Conservation (phyloP, 2,797 vertebrate genomes). For the Acanthurus lineatus region DNA sequence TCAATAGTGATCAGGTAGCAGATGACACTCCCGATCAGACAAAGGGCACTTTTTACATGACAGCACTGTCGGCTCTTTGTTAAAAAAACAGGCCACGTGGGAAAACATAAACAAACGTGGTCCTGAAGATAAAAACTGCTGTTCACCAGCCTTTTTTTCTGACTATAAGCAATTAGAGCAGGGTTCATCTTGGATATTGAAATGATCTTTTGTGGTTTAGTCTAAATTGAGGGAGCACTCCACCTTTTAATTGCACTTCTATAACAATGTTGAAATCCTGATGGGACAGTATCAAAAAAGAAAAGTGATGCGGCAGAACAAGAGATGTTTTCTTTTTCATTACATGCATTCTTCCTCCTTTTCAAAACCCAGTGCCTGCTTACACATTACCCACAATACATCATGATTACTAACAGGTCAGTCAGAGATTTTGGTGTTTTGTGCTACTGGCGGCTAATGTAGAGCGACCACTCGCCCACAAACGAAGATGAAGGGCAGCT, state of each 20-base stretch:
- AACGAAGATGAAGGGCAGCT: too few relatives aligned
- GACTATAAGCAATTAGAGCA: background rate
- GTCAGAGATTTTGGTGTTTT: too few relatives aligned
- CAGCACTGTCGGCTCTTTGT: constrained; percentile 31
- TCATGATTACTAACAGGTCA: too few relatives aligned
- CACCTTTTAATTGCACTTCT: background rate
- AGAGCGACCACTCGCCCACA: too few relatives aligned
- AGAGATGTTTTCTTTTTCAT: background rate
- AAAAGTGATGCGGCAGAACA: background rate
- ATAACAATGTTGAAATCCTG: background rate
- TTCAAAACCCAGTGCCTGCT: background rate
- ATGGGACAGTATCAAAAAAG: background rate
- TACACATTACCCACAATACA: background rate
- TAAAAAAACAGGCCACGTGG: constrained; percentile 15
- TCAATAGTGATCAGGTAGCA: constrained; percentile 80
- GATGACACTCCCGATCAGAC: constrained; percentile 68
- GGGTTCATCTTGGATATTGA: background rate
- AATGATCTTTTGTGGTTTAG: background rate
- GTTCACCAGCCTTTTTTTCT: background rate
- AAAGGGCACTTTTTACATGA: constrained; percentile 70
- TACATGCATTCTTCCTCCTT: background rate
- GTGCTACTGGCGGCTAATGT: too few relatives aligned
- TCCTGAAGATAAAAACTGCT: constrained; percentile 5
- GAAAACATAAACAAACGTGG: constrained; percentile 40
- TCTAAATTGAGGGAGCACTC: background rate